Conservation (phyloP, 2,113 vertebrate genomes). For the Mionectes macconnelli region DNA sequence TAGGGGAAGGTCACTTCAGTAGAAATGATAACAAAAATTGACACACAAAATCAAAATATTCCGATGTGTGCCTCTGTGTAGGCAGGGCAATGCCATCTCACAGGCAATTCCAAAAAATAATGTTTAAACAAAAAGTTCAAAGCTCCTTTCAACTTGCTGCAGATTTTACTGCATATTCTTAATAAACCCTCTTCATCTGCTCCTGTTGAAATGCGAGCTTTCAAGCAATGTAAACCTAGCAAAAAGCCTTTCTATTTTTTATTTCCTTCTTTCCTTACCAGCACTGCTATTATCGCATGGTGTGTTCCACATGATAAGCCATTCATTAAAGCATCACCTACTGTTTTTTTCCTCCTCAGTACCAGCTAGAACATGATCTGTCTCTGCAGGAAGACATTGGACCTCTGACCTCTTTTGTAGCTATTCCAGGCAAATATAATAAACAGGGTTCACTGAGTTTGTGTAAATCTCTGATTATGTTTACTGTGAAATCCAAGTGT, state of each 20-base stretch:
- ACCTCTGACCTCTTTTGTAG: slow-evolving; percentile 83
- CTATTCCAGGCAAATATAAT: slow-evolving; percentile 80
- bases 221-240: slow-evolving; percentile 70
- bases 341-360: slow-evolving; percentile 80
- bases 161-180: slow-evolving; percentile 54
- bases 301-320: slow-evolving; percentile 86
- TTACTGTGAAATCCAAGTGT: slow-evolving; percentile 80
- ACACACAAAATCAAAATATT: slow-evolving; percentile 1
- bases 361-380: slow-evolving; percentile 87
- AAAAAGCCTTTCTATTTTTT: slow-evolving; percentile 64
- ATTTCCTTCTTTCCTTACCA: slow-evolving; percentile 72
- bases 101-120: slow-evolving; percentile 16
- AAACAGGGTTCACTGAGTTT: slow-evolving; percentile 80
- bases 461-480: slow-evolving; percentile 85
- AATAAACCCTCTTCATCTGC: slow-evolving; percentile 63
- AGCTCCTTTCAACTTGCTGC: slow-evolving; percentile 59
- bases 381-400: slow-evolving; percentile 81
- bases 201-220: slow-evolving; percentile 63
- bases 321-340: slow-evolving; percentile 88
- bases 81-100: slow-evolving; percentile 1
- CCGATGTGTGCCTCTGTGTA: neutral
- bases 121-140: slow-evolving; percentile 57
- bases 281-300: slow-evolving; percentile 82
- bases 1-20: neutral
- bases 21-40: neutral